A percentile compares a stretch with the other conserved stretches of the same genome.
phyloP scores from a whole-genome alignment of 1,140 invertebrate species.

The Drosophila lowei region DNA sequence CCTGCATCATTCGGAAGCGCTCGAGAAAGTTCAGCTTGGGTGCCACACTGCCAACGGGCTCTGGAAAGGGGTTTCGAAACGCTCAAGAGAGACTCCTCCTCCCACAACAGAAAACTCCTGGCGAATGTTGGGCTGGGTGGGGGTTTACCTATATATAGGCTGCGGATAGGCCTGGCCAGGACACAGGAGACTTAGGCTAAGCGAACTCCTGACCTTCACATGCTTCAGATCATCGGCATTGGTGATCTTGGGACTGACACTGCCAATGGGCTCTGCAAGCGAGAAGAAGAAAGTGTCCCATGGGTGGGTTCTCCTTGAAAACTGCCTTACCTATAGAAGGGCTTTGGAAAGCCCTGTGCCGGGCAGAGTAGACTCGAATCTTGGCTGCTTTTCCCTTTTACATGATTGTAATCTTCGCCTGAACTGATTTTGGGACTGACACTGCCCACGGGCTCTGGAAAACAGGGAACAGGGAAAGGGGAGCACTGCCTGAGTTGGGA shows the following conservation, averaged over 20 bases:
- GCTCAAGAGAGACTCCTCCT: background rate
- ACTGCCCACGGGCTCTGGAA: conserved; percentile 83
- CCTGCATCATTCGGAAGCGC: conserved; percentile 73
- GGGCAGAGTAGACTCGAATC: conserved; percentile 86
- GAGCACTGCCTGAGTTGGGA: conserved; percentile 52
- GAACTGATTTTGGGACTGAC: conserved; percentile 83
- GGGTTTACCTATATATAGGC: conserved; percentile 85
- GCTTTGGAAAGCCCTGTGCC: conserved; percentile 87
- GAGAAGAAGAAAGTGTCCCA: no score
- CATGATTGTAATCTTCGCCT: conserved; percentile 69
- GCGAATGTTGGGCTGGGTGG: conserved; percentile 38
- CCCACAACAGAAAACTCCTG: background rate
- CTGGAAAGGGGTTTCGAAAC: conserved; percentile 36
- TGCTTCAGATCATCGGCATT: conserved; percentile 84
- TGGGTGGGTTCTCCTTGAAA: background rate
- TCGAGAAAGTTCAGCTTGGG: conserved; percentile 85
- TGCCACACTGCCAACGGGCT: conserved; percentile 83
- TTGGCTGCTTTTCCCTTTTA: conserved; percentile 69
- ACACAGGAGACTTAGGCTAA: conserved; percentile 86
- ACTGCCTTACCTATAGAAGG: conserved; percentile 85
- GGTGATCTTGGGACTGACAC: conserved; percentile 86
- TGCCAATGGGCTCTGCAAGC: conserved; percentile 83
- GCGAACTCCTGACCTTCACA: conserved; percentile 76
- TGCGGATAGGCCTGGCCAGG: conserved; percentile 90
- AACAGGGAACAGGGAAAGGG: background rate